Percentiles rank a stretch among this genome's conserved stretches.
Evolutionary conservation across 64 coral and sea anemone genomes (phyloP).

Genomic region (Montipora sp.): DNA sequence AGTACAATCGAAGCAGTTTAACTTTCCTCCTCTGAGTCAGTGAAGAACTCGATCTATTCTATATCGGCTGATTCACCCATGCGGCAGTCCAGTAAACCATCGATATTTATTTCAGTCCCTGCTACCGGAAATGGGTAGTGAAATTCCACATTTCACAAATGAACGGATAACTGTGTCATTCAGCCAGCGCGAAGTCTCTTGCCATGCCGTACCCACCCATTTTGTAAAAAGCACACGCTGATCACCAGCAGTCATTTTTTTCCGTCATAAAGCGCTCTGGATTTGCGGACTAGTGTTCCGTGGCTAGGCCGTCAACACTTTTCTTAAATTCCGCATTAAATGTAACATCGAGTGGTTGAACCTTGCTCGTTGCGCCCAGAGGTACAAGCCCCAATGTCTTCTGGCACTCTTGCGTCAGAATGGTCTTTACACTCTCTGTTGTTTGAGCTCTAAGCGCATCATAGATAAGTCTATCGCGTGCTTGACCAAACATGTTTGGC

Average conservation of each 20-base stretch:
- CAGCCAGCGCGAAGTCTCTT: no score
- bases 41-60: no score
- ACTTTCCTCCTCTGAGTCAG: no score
- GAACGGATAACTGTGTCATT: no score
- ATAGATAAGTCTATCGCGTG: conserved; percentile 12
- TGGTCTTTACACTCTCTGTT: neutral
- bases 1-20: no score
- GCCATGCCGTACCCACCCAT: neutral
- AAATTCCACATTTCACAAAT: no score
- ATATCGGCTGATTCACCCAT: no score
- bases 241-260: neutral
- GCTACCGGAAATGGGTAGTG: conserved; percentile 7
- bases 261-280: neutral
- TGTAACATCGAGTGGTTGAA: no score
- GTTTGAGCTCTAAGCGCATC: conserved; percentile 5
- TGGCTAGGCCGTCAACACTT: neutral
- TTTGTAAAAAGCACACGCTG: conserved; percentile 9
- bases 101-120: conserved; percentile 30
- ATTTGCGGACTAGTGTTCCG: neutral
- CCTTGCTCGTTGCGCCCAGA: no score
- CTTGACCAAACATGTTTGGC: neutral
- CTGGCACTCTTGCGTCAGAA: no score
- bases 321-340: no score
- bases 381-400: no score
- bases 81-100: neutral